A percentile compares a stretch with the other conserved stretches of the same genome.
These are phyloP conservation scores for Biston betularia DNA, from an alignment of 2,888 invertebrate genomes.

Conservation along the genomic window DNA sequence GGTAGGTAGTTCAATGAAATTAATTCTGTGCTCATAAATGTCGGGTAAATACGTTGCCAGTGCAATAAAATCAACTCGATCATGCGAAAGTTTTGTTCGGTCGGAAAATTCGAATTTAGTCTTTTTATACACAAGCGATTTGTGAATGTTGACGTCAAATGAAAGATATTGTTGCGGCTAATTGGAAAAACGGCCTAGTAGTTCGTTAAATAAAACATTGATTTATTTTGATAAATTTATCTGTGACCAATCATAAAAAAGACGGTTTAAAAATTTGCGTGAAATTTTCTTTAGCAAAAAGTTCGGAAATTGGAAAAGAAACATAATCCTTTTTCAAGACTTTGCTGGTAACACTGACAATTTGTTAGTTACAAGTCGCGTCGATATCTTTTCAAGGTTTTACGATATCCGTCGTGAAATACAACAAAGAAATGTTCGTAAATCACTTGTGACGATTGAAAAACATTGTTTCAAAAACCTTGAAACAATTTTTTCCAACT, in stretches of 20 bases:
- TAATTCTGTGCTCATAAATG: constrained; percentile 26
- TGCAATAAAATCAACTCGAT: constrained; percentile 7
- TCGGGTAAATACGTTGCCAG: constrained; percentile 9
- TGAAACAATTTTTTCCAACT: constrained; percentile 12
- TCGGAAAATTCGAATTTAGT: constrained; percentile 15
- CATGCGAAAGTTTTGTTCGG: constrained; percentile 10
- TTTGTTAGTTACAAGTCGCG: not conserved
- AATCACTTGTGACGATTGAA: constrained; percentile 24
- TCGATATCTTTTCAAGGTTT: constrained; percentile 11
- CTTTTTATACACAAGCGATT: constrained; percentile 25
- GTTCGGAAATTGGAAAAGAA: too few relatives aligned
- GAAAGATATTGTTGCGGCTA: constrained; percentile 13
- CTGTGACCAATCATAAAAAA: too few relatives aligned
- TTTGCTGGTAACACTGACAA: not conserved
- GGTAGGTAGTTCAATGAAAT: constrained; percentile 16
- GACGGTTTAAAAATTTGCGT: not conserved
- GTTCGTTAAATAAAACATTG: not conserved
- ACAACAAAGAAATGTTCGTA: constrained; percentile 4
- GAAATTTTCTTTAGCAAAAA: not conserved
- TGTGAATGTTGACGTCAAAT: constrained; percentile 16
- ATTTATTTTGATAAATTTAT: too few relatives aligned
- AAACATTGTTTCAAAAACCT: constrained; percentile 18
- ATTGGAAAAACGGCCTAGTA: not conserved
- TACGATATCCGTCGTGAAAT: not conserved
- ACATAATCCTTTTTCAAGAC: not conserved